Evolutionary conservation across 1,140 invertebrate genomes (phyloP), one percentile per base, ranked within the genome.

Genomic region (Leptestheria dahalacensis): DNA sequence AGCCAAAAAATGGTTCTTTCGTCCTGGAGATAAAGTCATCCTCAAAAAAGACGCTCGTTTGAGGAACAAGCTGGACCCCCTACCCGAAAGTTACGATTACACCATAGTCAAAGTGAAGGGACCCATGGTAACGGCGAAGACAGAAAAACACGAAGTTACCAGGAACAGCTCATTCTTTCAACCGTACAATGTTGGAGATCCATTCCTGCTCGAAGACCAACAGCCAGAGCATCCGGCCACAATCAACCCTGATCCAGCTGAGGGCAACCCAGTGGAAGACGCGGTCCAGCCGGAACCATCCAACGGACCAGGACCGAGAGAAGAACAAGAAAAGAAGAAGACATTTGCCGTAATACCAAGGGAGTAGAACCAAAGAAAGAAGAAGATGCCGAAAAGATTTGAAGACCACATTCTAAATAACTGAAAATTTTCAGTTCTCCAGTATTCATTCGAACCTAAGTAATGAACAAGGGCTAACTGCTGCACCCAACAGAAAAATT

Each of bases 51-150:
- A 18, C 20, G 55, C n/a, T n/a, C n/a, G 55, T 29, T 46, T 57
- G 25, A n/a, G 33, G 21, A 57, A 57, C 55, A 57, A 58, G 20
- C 48, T 58, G 56, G 24, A 6, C 11, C 56, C 55, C 24, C 2
- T 20, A 4, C 47, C 18, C 29, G 24, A 26, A 12, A 9, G 26
- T 15, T 11, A 52, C 15, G 24, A n/a, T 12, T 15, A 3, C 2
- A 20, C 28, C 50, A 15, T 52, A 15, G 9, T 4, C 6, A 20
- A 23, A 52, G 28, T n/a, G n/a, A 52, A 18, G 4, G 50, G 50
- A 10, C 25, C 24, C 21, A 52, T 52, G 50, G 3, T 52, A 10
- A 23, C 21, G 20, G 50, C 50, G n/a, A 1, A 2, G 9, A 24
- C 20, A 23, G 2, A 10, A 10, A 20, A 9, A 23, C 15, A 52